A percentile compares a stretch with the other conserved stretches of the same genome.
Conservation (phyloP, 2,888 invertebrate species). For the Chymomyza caudatula region DNA sequence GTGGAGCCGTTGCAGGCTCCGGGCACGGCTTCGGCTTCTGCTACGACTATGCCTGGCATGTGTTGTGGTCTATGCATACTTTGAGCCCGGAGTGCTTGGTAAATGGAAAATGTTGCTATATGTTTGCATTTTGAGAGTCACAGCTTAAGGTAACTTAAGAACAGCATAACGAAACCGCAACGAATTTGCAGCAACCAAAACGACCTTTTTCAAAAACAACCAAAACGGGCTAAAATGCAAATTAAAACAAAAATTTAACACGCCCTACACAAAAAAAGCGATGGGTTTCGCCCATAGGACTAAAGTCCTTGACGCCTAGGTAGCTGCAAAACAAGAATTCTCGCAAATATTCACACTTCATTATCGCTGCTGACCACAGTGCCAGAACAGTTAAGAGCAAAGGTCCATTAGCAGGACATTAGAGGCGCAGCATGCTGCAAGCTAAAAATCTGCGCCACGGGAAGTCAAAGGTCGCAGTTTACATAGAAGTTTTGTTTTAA, state of each 20-base stretch:
- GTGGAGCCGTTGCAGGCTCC: neutral
- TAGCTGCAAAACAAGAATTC: conserved; percentile 35
- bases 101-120: neutral
- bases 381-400: conserved; percentile 6
- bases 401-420: conserved; percentile 63
- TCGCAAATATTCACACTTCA: conserved; percentile 64
- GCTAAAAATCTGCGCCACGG: conserved; percentile 11
- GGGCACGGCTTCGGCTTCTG: neutral
- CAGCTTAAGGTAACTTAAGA: conserved; percentile 18
- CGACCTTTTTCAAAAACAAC: neutral
- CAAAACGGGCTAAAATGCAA: conserved; percentile 7
- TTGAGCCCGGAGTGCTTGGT: neutral
- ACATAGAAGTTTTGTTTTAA: neutral
- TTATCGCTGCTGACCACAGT: conserved; percentile 65
- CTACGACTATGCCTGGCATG: neutral
- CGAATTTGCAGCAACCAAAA: conserved; percentile 39
- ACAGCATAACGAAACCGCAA: conserved; percentile 59
- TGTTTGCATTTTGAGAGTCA: neutral
- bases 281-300: conserved; percentile 3
- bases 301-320: conserved; percentile 34
- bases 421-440: conserved; percentile 38
- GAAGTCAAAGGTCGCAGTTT: neutral
- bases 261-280: conserved; percentile 1
- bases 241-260: conserved; percentile 28
- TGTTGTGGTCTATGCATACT: neutral